These are phyloP conservation scores for Drosophila phalerata DNA, from an alignment of 2,888 invertebrate species.

Conservation along the genomic window DNA sequence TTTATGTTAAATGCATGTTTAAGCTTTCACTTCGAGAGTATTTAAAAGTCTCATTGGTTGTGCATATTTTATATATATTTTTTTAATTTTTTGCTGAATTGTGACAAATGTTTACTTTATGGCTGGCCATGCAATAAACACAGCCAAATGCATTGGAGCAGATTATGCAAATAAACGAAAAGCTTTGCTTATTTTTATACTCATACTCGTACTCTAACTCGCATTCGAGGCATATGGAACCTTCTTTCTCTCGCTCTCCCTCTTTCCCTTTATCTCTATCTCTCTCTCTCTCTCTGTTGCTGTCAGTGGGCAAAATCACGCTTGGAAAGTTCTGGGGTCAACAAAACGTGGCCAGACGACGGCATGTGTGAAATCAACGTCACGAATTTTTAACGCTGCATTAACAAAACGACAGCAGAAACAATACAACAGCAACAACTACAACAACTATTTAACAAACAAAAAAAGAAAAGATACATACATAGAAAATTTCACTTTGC, in stretches of 20 bases:
- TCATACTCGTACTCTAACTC: conserved; percentile 24
- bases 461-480: conserved; percentile 30
- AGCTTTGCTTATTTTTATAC: conserved; percentile 41
- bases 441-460: conserved; percentile 25
- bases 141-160: conserved; percentile 37
- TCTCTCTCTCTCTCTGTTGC: neutral
- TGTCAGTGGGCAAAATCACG: conserved; percentile 53
- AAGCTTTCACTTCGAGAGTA: conserved; percentile 14
- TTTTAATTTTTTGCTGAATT: conserved; percentile 8
- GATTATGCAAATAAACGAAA: conserved; percentile 49
- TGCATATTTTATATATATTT: conserved; percentile 5
- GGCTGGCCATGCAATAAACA: conserved; percentile 35
- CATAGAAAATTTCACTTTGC: conserved; percentile 72
- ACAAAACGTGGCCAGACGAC: conserved; percentile 62
- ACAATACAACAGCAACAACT: conserved; percentile 34
- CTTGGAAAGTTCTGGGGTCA: conserved; percentile 67
- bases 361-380: conserved; percentile 63
- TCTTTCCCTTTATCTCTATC: neutral
- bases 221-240: conserved; percentile 16
- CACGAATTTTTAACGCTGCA: conserved; percentile 60
- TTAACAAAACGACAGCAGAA: conserved; percentile 59
- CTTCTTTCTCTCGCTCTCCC: neutral
- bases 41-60: conserved; percentile 1
- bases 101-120: conserved; percentile 42
- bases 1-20: neutral